Evolutionary conservation across 2,888 invertebrate species (phyloP).

Genomic region (Ischnura elegans): DNA sequence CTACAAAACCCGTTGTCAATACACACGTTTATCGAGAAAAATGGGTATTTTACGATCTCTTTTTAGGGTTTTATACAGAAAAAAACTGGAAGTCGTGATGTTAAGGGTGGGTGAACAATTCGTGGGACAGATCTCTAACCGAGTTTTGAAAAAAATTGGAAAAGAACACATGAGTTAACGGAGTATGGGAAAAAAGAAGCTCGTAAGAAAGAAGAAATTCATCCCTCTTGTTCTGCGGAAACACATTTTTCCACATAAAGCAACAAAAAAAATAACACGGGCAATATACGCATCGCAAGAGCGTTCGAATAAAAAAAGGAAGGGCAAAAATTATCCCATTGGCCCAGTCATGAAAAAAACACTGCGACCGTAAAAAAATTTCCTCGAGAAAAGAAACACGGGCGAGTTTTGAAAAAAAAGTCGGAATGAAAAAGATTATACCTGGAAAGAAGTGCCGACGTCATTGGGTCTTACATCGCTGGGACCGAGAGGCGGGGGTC

Average conservation of each 20-base stretch:
- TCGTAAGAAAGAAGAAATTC: background rate
- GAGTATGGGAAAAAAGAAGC: background rate
- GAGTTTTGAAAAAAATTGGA: background rate
- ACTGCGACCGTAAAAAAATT: slow-evolving; percentile 10
- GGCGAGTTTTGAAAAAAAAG: slow-evolving; percentile 20
- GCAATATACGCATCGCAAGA: background rate
- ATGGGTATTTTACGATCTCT: background rate
- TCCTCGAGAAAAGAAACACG: background rate
- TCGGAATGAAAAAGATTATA: slow-evolving; percentile 1
- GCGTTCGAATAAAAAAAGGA: background rate
- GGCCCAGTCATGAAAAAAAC: background rate
- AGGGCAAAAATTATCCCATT: background rate
- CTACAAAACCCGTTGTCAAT: background rate
- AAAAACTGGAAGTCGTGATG: no score
- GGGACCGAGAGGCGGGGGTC: background rate
- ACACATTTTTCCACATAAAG: background rate
- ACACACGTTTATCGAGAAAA: background rate
- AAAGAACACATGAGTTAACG: background rate
- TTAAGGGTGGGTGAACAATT: no score
- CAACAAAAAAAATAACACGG: background rate
- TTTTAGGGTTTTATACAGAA: background rate
- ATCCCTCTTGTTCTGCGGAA: slow-evolving; percentile 12
- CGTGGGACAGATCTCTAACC: no score
- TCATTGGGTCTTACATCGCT: background rate
- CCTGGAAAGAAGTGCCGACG: background rate